A percentile compares a stretch with the other conserved stretches of the same genome.
phyloP scores from a whole-genome alignment of 2,797 vertebrate genomes.

The Mus spretus region DNA sequence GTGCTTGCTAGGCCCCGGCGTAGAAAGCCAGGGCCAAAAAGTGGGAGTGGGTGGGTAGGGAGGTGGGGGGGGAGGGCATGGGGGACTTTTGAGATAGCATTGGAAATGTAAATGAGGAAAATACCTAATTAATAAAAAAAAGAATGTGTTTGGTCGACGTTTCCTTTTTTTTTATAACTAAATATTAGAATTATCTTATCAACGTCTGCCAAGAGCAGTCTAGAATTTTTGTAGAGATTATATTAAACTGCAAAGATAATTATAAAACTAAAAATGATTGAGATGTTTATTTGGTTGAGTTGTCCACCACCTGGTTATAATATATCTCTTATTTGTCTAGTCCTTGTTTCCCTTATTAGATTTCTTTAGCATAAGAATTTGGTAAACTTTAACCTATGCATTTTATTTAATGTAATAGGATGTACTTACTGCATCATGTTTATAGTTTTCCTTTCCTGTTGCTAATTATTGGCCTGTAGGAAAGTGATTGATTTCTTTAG shows the following conservation, averaged over 20 bases:
- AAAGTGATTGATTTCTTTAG: neutral
- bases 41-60: no score
- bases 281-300: neutral
- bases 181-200: neutral
- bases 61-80: no score
- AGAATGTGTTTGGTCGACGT: neutral
- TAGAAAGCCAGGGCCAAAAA: no score
- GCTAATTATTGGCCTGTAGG: neutral
- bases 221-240: neutral
- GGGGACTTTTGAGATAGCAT: no score
- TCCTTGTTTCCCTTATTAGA: neutral
- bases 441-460: neutral
- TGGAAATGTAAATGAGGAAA: no score
- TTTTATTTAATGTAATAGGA: neutral
- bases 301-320: neutral
- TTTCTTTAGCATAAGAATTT: neutral
- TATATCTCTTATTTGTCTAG: neutral
- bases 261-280: neutral
- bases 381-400: neutral
- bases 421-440: neutral
- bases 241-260: neutral
- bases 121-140: no score
- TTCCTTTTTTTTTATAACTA: neutral
- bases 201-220: neutral
- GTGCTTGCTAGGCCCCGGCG: no score